These are phyloP conservation scores for Dryobota labecula DNA, from an alignment of 2,888 invertebrate species.

Conservation along the genomic window DNA sequence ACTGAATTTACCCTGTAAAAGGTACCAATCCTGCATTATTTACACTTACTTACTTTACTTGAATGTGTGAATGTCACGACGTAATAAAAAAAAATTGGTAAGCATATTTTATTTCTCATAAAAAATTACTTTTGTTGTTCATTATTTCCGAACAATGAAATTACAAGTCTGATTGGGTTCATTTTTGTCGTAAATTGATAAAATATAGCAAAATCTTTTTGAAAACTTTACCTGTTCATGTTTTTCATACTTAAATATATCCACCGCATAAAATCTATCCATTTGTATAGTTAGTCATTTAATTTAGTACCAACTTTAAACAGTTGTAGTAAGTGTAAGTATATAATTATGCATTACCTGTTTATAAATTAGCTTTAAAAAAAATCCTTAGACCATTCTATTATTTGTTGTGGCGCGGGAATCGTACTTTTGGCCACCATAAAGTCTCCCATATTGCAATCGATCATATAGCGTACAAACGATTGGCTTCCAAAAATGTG, in stretches of 20 bases:
- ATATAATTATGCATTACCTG: no score
- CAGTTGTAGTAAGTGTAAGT: no score
- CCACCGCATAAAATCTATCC: no score
- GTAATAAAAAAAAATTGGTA: constrained; percentile 48
- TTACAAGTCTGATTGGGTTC: constrained; percentile 42
- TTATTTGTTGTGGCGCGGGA: no score
- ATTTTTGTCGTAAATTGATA: constrained; percentile 24
- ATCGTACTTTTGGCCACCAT: background rate
- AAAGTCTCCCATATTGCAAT: background rate
- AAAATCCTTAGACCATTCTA: no score
- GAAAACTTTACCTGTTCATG: background rate
- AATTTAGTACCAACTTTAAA: no score
- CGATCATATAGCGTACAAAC: background rate
- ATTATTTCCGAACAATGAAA: constrained; percentile 48
- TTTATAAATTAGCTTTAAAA: no score
- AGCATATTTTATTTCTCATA: constrained; percentile 46
- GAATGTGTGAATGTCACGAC: constrained; percentile 31
- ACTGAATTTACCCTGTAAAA: constrained; percentile 1
- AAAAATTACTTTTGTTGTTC: constrained; percentile 27
- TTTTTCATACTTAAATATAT: background rate
- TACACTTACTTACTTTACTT: constrained; percentile 35
- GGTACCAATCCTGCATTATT: constrained; percentile 31
- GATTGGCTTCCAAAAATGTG: background rate
- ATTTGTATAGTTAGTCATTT: no score
- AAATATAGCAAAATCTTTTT: constrained; percentile 1